Evolutionary conservation across 2,888 invertebrate species (phyloP).

Genomic region (Lingula anatina): DNA sequence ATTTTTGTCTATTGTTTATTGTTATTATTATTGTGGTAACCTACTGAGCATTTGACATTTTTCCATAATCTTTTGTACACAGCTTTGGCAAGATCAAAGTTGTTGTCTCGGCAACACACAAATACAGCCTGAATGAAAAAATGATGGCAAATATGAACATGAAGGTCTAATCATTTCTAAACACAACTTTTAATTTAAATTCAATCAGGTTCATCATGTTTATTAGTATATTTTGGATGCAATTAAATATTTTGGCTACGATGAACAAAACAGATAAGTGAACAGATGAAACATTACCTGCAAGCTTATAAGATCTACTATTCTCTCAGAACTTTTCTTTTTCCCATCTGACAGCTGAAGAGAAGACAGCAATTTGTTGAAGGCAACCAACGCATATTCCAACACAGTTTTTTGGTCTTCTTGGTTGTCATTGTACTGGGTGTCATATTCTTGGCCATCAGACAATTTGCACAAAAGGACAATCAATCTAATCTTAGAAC

Average conservation of each 20-base stretch:
- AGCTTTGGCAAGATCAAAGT: conserved; percentile 11
- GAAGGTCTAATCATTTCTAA: no score
- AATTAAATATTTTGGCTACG: no score
- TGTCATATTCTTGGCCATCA: conserved; percentile 15
- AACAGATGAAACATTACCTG: conserved; percentile 5
- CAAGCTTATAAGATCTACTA: not conserved
- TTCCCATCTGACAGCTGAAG: not conserved
- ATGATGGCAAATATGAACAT: no score
- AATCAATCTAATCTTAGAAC: conserved; percentile 9
- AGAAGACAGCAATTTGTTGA: conserved; percentile 7
- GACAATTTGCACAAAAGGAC: conserved; percentile 13
- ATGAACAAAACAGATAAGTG: no score
- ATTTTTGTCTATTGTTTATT: no score
- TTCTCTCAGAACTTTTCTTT: not conserved
- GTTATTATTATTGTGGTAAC: no score
- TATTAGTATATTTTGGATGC: no score
- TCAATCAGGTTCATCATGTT: no score
- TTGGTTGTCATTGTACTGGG: conserved; percentile 8
- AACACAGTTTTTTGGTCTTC: conserved; percentile 16
- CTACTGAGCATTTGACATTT: no score
- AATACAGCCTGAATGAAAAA: conserved; percentile 14
- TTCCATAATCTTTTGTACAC: conserved; percentile 10
- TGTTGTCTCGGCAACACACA: conserved; percentile 14
- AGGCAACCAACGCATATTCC: conserved; percentile 12
- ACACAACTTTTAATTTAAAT: no score